Evolutionary conservation across 2,797 vertebrate genomes (phyloP).

Genomic region (Syngnathus acus): DNA sequence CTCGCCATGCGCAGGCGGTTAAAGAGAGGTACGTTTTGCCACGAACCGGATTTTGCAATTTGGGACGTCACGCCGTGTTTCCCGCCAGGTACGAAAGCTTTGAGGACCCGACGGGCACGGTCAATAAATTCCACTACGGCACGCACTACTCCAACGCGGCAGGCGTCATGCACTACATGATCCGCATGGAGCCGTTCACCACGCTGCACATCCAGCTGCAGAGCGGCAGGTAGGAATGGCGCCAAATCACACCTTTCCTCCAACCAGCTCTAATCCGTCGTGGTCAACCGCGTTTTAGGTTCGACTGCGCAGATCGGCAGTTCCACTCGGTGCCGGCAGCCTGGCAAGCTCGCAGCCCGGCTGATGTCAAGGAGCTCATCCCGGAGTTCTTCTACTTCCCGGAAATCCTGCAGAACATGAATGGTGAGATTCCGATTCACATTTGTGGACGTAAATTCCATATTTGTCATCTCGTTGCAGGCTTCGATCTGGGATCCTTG

Average conservation of each 20-base stretch:
- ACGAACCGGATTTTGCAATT: no score
- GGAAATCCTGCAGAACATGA: conserved; percentile 91
- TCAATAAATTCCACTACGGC: conserved; percentile 96
- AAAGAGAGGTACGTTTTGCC: conserved; percentile 83
- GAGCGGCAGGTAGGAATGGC: conserved; percentile 79
- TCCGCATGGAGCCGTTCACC: conserved; percentile 93
- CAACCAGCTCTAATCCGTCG: neutral
- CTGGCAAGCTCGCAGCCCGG: conserved; percentile 91
- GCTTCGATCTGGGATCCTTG: conserved; percentile 85
- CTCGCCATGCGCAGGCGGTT: conserved; percentile 86
- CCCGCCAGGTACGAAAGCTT: conserved; percentile 88
- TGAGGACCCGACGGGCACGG: conserved; percentile 87
- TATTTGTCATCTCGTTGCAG: conserved; percentile 45
- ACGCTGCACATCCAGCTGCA: conserved; percentile 94
- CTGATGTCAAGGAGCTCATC: conserved; percentile 94
- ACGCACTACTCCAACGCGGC: conserved; percentile 98
- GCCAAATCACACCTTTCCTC: no score
- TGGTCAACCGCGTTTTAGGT: conserved; percentile 57
- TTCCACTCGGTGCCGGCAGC: conserved; percentile 92
- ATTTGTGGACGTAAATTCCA: no score
- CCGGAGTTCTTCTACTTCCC: conserved; percentile 97
- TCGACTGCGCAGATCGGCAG: conserved; percentile 93
- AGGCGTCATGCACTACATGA: conserved; percentile 99
- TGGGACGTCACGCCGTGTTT: neutral
- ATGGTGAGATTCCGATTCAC: conserved; percentile 59